Percentiles rank a stretch among this genome's conserved stretches.
Evolutionary conservation across 2,113 vertebrate species (phyloP).

Genomic region (Alectura lathami): DNA sequence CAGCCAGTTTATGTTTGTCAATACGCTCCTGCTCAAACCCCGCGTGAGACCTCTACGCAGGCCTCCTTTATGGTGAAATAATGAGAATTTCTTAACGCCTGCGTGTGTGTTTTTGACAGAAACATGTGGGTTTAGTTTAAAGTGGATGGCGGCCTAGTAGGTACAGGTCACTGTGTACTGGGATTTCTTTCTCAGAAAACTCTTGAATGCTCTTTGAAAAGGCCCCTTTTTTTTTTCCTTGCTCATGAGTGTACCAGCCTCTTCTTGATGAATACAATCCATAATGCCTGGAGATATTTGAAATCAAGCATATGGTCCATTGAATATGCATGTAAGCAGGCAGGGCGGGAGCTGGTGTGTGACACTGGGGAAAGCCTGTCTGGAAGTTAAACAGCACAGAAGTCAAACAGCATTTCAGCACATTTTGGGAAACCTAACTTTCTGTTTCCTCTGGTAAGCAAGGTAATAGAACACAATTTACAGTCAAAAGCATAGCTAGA

Average conservation of each 20-base stretch:
- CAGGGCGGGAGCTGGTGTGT: background rate
- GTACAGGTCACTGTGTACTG: constrained; percentile 12
- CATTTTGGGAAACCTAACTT: background rate
- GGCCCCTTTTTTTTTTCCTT: background rate
- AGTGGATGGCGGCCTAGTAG: background rate
- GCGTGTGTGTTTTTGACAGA: background rate
- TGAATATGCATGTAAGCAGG: constrained; percentile 44
- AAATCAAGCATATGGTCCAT: constrained; percentile 57
- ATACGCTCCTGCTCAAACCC: background rate
- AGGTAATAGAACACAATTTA: background rate
- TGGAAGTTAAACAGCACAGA: background rate
- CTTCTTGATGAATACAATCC: constrained; percentile 57
- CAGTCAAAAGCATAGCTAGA: background rate
- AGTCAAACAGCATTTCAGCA: background rate
- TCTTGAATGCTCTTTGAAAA: constrained; percentile 43
- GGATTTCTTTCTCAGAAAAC: constrained; percentile 31
- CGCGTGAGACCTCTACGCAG: background rate
- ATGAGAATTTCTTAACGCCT: constrained; percentile 1
- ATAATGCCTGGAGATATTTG: constrained; percentile 52
- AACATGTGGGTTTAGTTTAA: constrained; percentile 5
- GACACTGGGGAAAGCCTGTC: background rate
- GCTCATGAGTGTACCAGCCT: constrained; percentile 28
- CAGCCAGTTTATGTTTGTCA: background rate
- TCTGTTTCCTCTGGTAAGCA: background rate
- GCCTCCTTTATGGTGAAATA: constrained; percentile 14